A percentile compares a stretch with the other conserved stretches of the same genome.
phyloP scores from a whole-genome alignment of 2,113 vertebrate genomes.

The Lycaon pictus region DNA sequence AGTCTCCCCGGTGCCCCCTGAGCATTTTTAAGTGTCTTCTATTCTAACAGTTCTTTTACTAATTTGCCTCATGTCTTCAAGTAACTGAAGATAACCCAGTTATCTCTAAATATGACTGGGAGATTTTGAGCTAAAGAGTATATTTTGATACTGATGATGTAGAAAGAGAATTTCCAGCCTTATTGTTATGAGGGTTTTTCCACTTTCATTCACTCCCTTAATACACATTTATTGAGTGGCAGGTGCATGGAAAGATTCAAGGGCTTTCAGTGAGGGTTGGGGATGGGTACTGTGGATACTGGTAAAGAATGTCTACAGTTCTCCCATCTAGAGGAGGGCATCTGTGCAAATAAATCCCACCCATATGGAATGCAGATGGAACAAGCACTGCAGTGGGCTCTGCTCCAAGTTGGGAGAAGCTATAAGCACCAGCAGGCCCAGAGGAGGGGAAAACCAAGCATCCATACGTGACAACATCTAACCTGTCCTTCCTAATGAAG shows the following conservation, averaged over 20 bases:
- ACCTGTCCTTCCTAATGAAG: not conserved
- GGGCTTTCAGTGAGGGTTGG: not conserved
- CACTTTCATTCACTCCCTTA: not conserved
- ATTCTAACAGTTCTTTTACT: not conserved
- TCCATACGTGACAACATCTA: not conserved
- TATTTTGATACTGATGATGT: not conserved
- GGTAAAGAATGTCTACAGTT: not conserved
- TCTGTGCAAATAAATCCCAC: not conserved
- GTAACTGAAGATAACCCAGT: not conserved
- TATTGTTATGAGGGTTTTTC: not conserved
- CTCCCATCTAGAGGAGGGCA: not conserved
- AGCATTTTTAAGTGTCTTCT: slow-evolving; percentile 19
- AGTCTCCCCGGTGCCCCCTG: not conserved
- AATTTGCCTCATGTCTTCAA: not conserved
- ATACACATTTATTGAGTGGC: not conserved
- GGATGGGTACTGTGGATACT: not conserved
- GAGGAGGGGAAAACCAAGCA: not conserved
- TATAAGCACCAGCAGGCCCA: rapidly evolving
- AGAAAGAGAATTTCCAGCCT: not conserved
- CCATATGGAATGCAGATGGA: rapidly evolving
- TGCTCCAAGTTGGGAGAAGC: not conserved
- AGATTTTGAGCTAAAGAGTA: not conserved
- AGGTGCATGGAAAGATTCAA: not conserved
- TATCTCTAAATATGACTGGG: not conserved
- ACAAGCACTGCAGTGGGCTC: not conserved